A percentile compares a stretch with the other conserved stretches of the same genome.
phyloP scores from a whole-genome alignment of 2,113 vertebrate genomes.

The Rutilus rutilus region DNA sequence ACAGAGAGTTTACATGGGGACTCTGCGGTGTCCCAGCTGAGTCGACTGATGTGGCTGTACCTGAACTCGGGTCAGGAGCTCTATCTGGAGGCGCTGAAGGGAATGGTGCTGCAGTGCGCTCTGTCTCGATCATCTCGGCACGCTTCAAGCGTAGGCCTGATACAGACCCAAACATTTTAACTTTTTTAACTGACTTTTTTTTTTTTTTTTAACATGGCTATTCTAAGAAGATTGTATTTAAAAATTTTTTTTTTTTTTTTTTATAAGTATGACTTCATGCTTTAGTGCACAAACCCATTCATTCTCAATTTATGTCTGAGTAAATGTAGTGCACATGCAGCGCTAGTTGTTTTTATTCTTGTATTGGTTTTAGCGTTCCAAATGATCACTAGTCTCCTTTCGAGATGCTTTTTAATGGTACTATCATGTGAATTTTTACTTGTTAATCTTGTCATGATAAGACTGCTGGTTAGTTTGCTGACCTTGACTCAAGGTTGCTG shows the following conservation, averaged over 20 bases:
- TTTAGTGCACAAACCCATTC: background rate
- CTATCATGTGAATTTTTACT: background rate
- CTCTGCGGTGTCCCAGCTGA: constrained; percentile 55
- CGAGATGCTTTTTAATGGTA: background rate
- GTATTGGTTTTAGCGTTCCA: background rate
- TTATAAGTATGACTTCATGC: too few relatives aligned
- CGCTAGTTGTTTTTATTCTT: background rate
- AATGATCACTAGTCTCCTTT: background rate
- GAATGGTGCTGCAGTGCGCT: constrained; percentile 62
- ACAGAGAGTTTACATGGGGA: constrained; percentile 66
- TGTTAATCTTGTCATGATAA: background rate
- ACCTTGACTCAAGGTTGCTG: background rate
- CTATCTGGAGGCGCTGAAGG: constrained; percentile 67
- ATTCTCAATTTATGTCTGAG: constrained; percentile 8
- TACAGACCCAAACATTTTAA: background rate
- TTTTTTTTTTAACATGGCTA: background rate
- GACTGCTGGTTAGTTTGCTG: background rate
- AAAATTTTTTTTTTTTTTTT: too few relatives aligned
- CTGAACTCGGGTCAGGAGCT: constrained; percentile 67
- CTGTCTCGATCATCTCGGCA: constrained; percentile 41
- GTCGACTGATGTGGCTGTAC: constrained; percentile 69
- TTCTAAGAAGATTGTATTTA: too few relatives aligned
- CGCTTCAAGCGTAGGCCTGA: background rate
- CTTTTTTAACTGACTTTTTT: background rate
- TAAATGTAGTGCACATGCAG: background rate